phyloP scores from a whole-genome alignment of 2,113 vertebrate genomes.

The Platysteira castanea region DNA sequence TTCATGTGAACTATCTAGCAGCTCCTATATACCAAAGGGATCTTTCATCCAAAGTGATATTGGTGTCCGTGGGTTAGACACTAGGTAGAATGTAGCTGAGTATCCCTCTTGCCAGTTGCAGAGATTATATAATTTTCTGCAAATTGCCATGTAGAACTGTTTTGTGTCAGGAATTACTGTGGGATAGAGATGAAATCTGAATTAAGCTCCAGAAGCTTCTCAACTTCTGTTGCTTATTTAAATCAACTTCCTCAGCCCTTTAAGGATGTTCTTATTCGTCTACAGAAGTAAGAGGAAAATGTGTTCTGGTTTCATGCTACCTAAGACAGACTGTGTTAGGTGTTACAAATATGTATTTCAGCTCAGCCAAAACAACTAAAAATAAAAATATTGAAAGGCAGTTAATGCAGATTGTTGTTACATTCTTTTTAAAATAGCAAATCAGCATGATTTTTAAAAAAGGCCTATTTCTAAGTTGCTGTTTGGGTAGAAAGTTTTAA shows the following conservation, averaged over 20 bases:
- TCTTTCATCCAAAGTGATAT: background rate
- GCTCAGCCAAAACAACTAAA: background rate
- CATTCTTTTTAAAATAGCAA: background rate
- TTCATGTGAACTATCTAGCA: background rate
- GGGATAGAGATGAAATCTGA: background rate
- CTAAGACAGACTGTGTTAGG: background rate
- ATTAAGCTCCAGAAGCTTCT: background rate
- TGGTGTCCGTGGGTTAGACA: background rate
- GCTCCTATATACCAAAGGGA: rapidly evolving
- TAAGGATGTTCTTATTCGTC: background rate
- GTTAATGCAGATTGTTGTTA: background rate
- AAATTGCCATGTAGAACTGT: background rate
- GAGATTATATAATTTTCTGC: background rate
- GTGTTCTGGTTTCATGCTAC: background rate
- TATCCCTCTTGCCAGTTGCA: background rate
- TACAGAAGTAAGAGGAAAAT: background rate
- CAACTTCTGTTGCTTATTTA: background rate
- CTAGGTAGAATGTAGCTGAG: background rate
- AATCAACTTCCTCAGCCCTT: background rate
- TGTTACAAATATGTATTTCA: background rate
- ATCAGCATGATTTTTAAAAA: background rate
- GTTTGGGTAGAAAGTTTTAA: background rate
- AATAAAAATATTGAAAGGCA: rapidly evolving
- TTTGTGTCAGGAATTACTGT: background rate
- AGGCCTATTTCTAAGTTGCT: background rate